These are phyloP conservation scores for Chelonoidis abingdonii DNA, from an alignment of 2,113 vertebrate species.

Conservation along the genomic window DNA sequence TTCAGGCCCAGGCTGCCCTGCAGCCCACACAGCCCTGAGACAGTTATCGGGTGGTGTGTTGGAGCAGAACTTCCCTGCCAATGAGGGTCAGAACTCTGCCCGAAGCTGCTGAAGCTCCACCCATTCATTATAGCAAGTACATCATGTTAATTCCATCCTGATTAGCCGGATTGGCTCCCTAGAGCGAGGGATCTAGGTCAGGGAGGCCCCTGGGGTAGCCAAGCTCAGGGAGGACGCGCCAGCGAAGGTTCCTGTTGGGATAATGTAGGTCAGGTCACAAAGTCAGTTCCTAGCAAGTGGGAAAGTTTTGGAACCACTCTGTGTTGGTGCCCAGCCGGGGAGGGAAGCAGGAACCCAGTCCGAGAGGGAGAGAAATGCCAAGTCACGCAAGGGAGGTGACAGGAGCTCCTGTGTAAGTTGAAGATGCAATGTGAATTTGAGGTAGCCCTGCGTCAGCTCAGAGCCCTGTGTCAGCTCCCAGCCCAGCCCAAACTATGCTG, in stretches of 20 bases:
- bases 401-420: not conserved
- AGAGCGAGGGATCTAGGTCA: not conserved
- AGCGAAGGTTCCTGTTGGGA: not conserved
- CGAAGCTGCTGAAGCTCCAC: not conserved
- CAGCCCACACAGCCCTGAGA: not conserved
- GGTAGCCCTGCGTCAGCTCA: not conserved
- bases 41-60: not conserved
- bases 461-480: not conserved
- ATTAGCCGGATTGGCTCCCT: not conserved
- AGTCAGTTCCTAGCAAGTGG: not conserved
- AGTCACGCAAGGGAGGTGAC: rapidly evolving
- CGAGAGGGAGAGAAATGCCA: rapidly evolving
- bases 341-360: not conserved
- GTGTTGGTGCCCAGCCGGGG: not conserved
- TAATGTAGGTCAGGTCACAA: not conserved
- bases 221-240: not conserved
- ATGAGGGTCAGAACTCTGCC: not conserved
- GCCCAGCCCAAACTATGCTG: not conserved
- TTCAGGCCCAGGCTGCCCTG: too few relatives aligned
- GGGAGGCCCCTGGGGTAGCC: not conserved
- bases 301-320: rapidly evolving
- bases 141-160: not conserved
- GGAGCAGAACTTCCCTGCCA: not conserved
- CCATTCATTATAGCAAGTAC: not conserved
- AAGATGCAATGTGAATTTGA: rapidly evolving